A percentile compares a stretch with the other conserved stretches of the same genome.
Evolutionary conservation across 2,888 invertebrate genomes (phyloP).

Genomic region (Pharmacophagus antenor): DNA sequence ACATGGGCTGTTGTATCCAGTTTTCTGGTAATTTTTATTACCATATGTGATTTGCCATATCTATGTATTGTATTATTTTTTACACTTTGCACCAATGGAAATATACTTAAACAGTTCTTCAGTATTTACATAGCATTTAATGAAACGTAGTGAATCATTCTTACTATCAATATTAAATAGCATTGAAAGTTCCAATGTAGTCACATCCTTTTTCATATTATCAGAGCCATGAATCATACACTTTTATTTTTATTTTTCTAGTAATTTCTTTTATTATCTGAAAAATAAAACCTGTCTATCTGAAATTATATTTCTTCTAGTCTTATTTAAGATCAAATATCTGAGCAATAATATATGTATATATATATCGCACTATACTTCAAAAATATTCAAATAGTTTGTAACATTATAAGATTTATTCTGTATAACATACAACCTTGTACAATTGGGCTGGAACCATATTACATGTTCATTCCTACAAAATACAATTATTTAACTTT

Average conservation of each 20-base stretch:
- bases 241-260: constrained; percentile 19
- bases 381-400: neutral
- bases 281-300: constrained; percentile 13
- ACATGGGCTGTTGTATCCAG: constrained; percentile 40
- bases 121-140: constrained; percentile 4
- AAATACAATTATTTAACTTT: constrained; percentile 14
- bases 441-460: constrained; percentile 29
- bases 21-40: constrained; percentile 37
- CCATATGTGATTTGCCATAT: constrained; percentile 41
- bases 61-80: constrained; percentile 28
- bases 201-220: constrained; percentile 16
- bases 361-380: neutral
- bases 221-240: constrained; percentile 19
- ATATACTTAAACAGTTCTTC: neutral
- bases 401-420: constrained; percentile 23
- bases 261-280: constrained; percentile 17
- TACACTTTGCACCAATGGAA: neutral
- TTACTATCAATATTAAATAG: constrained; percentile 15
- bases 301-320: constrained; percentile 22
- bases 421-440: constrained; percentile 17
- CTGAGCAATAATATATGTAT: constrained; percentile 1
- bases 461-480: constrained; percentile 20
- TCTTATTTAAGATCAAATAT: constrained; percentile 24
- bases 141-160: constrained; percentile 19
- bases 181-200: constrained; percentile 3